Conservation (phyloP, 2,888 invertebrate species). For the Reticulitermes lucifugus region DNA sequence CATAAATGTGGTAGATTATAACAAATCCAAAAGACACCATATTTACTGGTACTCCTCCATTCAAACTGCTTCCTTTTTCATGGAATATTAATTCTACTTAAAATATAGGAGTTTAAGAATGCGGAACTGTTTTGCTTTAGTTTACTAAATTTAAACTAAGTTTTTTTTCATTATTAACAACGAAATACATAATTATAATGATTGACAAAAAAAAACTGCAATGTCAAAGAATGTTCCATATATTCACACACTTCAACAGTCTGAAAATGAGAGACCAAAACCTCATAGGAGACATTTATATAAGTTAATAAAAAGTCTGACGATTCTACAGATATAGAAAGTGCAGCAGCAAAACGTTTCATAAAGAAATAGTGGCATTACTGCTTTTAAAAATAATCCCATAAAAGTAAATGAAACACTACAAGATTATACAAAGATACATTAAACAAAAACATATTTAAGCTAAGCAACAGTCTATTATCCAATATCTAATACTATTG, state of each 20-base stretch:
- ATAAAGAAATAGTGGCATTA: slow-evolving; percentile 27
- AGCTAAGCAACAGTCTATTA: slow-evolving; percentile 46
- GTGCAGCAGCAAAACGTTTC: slow-evolving; percentile 41
- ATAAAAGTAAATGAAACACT: slow-evolving; percentile 37
- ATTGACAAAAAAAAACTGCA: background rate
- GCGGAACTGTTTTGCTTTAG: background rate
- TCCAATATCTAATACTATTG: slow-evolving; percentile 34
- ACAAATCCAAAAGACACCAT: background rate
- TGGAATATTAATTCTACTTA: background rate
- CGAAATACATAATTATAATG: background rate
- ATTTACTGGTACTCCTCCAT: background rate
- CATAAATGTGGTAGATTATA: background rate
- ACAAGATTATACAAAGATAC: slow-evolving; percentile 33
- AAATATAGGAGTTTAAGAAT: background rate
- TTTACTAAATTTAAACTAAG: background rate
- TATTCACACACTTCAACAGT: slow-evolving; percentile 23
- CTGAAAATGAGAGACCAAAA: slow-evolving; percentile 29
- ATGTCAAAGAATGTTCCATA: background rate
- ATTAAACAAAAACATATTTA: slow-evolving; percentile 29
- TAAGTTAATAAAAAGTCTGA: slow-evolving; percentile 36
- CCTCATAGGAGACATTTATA: slow-evolving; percentile 28
- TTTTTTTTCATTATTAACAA: background rate
- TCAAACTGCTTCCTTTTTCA: background rate
- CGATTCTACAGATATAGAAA: slow-evolving; percentile 41
- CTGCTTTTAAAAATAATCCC: slow-evolving; percentile 40